These are phyloP conservation scores for Apamea epomidion DNA, from an alignment of 2,888 invertebrate genomes.

Conservation along the genomic window DNA sequence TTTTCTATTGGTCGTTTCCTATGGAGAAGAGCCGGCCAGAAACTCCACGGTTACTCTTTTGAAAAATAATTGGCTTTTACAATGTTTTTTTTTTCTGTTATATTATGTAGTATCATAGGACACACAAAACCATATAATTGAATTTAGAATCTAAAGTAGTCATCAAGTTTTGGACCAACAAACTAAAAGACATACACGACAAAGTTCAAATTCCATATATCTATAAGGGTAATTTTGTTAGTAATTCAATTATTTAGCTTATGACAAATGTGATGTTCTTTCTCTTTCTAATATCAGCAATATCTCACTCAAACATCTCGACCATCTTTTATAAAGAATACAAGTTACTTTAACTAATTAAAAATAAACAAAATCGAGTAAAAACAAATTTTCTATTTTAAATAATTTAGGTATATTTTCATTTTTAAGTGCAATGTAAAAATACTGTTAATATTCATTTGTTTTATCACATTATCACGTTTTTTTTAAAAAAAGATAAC, in stretches of 20 bases:
- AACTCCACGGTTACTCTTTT: too few relatives aligned
- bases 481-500: background rate
- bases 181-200: too few relatives aligned
- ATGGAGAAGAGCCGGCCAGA: too few relatives aligned
- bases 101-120: background rate
- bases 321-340: background rate
- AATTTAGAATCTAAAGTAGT: background rate
- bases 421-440: constrained; percentile 10
- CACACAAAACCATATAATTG: background rate
- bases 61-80: too few relatives aligned
- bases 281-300: background rate
- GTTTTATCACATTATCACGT: constrained; percentile 36
- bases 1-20: too few relatives aligned
- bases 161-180: too few relatives aligned
- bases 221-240: background rate
- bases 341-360: background rate
- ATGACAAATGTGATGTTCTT: background rate
- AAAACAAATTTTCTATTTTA: background rate
- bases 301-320: background rate
- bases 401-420: constrained; percentile 8
- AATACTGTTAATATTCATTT: constrained; percentile 43
- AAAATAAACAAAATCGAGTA: constrained; percentile 16
- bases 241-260: background rate
- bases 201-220: constrained; percentile 5
- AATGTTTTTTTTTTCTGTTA: background rate